Conservation (phyloP, 2,113 vertebrate genomes). For the Syrmaticus mikado region DNA sequence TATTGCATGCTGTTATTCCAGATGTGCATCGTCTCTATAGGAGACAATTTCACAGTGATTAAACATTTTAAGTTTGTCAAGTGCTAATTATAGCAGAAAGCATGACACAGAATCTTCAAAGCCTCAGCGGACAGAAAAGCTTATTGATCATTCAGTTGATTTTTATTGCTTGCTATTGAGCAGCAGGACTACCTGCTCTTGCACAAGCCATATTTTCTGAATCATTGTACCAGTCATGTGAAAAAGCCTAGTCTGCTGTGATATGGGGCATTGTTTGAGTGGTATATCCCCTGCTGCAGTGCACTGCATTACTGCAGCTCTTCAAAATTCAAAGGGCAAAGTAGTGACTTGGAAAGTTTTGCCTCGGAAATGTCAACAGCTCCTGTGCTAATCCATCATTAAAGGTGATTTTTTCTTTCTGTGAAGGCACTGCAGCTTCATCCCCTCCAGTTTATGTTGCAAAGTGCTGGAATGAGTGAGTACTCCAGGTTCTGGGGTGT, state of each 20-base stretch:
- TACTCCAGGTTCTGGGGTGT: not conserved
- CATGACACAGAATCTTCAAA: slow-evolving; percentile 56
- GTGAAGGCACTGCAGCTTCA: not conserved
- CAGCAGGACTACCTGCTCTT: not conserved
- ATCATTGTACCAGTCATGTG: not conserved
- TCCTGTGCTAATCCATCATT: not conserved
- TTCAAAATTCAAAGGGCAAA: not conserved
- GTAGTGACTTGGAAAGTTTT: not conserved
- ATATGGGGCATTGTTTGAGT: not conserved
- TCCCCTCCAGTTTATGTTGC: not conserved
- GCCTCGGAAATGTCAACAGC: not conserved
- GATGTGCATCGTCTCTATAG: slow-evolving; percentile 70
- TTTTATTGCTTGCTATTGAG: slow-evolving; percentile 52
- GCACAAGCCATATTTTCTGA: not conserved
- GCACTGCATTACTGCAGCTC: not conserved
- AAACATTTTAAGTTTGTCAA: slow-evolving; percentile 75
- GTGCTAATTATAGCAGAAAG: slow-evolving; percentile 68
- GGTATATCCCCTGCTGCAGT: not conserved
- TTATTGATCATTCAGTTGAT: slow-evolving; percentile 67
- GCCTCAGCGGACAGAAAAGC: slow-evolving; percentile 17
- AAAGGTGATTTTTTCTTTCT: not conserved
- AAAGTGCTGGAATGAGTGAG: not conserved
- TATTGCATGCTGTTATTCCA: slow-evolving; percentile 70
- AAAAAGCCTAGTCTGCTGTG: not conserved
- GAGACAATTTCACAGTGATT: slow-evolving; percentile 77